Conservation (phyloP, 2,113 vertebrate genomes). For the Neogobius melanostomus region DNA sequence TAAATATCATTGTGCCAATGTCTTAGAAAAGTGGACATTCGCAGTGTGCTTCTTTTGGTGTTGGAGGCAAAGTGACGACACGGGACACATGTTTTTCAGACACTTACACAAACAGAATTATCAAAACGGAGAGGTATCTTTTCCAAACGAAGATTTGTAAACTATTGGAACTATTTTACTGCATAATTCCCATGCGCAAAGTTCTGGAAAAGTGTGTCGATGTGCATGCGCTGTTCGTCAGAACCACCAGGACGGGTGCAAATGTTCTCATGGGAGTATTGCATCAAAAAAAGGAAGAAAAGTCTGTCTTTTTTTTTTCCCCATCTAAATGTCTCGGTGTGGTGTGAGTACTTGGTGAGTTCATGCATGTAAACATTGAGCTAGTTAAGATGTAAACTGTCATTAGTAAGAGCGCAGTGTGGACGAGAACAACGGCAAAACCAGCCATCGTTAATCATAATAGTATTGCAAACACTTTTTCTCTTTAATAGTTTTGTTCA, state of each 20-base stretch:
- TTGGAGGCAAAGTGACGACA: conserved; percentile 30
- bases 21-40: conserved; percentile 65
- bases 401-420: not conserved
- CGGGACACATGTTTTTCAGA: conserved; percentile 9
- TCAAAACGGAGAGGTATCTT: conserved; percentile 22
- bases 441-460: not conserved
- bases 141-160: conserved; percentile 34
- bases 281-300: conserved; percentile 7
- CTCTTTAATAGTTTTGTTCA: no score
- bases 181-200: conserved; percentile 42
- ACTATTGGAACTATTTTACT: conserved; percentile 15
- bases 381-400: conserved; percentile 54
- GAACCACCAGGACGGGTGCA: conserved; percentile 8
- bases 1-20: conserved; percentile 47
- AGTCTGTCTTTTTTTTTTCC: conserved; percentile 10
- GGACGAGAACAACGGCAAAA: not conserved
- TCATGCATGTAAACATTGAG: conserved; percentile 65
- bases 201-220: conserved; percentile 11
- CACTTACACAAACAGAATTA: not conserved
- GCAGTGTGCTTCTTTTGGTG: conserved; percentile 60
- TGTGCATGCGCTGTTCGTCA: conserved; percentile 36
- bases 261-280: not conserved
- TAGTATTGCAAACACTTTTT: no score
- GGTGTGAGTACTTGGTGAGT: conserved; percentile 13
- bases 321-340: not conserved